Percentiles rank a stretch among this genome's conserved stretches.
These are phyloP conservation scores for Emesis russula DNA, from an alignment of 2,888 invertebrate species.

Conservation along the genomic window DNA sequence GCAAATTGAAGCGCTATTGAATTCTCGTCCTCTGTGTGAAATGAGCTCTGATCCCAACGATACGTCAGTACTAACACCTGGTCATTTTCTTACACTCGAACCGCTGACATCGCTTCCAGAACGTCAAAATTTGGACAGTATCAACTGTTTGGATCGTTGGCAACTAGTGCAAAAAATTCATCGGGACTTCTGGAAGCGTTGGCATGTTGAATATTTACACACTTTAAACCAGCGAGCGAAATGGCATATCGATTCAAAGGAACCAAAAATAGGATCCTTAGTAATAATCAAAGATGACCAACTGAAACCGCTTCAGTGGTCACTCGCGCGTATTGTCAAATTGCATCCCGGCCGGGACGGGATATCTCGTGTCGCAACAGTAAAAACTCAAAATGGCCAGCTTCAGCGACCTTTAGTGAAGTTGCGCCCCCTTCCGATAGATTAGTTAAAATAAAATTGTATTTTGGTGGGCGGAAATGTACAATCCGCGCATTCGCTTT, in stretches of 20 bases:
- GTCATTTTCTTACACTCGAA: constrained; percentile 45
- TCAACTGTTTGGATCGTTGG: constrained; percentile 50
- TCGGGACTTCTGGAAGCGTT: constrained; percentile 55
- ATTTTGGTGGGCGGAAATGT: background rate
- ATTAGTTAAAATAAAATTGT: background rate
- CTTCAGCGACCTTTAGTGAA: constrained; percentile 41
- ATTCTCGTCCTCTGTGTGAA: background rate
- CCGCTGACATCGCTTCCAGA: constrained; percentile 45
- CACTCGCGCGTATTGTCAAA: constrained; percentile 10
- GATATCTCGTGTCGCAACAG: constrained; percentile 32
- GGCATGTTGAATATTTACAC: constrained; percentile 57
- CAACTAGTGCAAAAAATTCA: constrained; percentile 50
- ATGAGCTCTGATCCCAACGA: constrained; percentile 42
- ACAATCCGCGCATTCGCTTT: background rate
- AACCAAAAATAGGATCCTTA: constrained; percentile 19
- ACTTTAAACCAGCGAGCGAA: constrained; percentile 62
- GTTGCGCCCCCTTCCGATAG: constrained; percentile 41
- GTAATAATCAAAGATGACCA: background rate
- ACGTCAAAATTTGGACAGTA: constrained; percentile 10
- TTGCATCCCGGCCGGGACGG: constrained; percentile 46
- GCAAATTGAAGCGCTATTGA: constrained; percentile 19
- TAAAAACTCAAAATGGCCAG: constrained; percentile 9
- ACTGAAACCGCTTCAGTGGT: background rate
- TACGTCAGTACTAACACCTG: constrained; percentile 27
- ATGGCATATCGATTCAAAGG: constrained; percentile 2